Base-by-base conservation (phyloP, 2,888 invertebrate genomes). In the Polietes domitor region DNA sequence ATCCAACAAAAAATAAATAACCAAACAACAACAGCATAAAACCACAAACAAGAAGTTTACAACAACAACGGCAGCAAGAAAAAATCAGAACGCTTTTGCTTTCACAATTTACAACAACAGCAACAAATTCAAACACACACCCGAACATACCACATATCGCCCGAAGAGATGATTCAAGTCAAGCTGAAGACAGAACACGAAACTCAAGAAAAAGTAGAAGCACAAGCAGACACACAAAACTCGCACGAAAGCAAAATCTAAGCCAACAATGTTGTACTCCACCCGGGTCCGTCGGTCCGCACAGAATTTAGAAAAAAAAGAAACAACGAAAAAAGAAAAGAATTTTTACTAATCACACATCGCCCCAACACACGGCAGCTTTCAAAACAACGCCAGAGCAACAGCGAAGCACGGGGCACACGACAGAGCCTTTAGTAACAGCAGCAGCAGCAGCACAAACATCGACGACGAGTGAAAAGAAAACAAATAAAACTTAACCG, bases 61-160 rank as follows among this genome's bases (percentile, higher is more conserved):
- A 80, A 55, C 32, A 82, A 24, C 55, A 80, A 65, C 78, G 72
- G 85, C 81, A 65, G 47, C 53, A 75, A 77, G 61, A 73, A 68
- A 73, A 77, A 85, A 83, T 73, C 72, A 85, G 85, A 87, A 86
- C 87, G 87, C 87, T 87, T 87, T 87, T 87, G 86, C 87, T 87
- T 87, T 87, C 87, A 87, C 87, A 87, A 79, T 28, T 78, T 47
- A 55, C 68, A 75, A 75, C 68, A 70, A 12, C 32, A 70, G 58
- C 47, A 68, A 15, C n/a, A 53, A 28, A 75, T 5, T 9, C 41
- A 47, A 1, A 32, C 50, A 28, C 12, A 63, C 26, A n/a, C 4
- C 32, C 70, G 7, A 0, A 50, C 32, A 37, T 55, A 53, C 68
- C 10, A 61, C 28, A 55, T 10, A 55, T 41, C 53, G 72, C 55